Conservation (phyloP, 2,113 vertebrate species). For the Spermophilus dauricus region DNA sequence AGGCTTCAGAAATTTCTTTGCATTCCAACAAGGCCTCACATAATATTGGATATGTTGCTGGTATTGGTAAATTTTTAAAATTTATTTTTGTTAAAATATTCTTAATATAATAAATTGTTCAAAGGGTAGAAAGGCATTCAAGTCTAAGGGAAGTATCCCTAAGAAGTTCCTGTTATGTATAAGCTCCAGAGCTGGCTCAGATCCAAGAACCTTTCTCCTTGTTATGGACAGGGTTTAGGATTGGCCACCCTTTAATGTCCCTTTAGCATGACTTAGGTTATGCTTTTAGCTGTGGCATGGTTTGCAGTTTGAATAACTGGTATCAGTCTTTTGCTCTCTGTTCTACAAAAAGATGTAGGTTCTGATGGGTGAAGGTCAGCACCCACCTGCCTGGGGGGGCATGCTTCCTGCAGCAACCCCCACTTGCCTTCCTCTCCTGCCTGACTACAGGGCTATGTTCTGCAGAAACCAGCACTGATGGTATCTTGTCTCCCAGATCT, state of each 20-base stretch:
- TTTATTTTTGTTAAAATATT: background rate
- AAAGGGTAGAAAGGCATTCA: background rate
- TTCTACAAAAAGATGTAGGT: background rate
- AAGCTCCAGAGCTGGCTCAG: background rate
- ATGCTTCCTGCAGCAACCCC: slow-evolving; percentile 7
- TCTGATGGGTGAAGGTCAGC: background rate
- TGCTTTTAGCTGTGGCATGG: background rate
- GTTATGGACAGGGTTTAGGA: background rate
- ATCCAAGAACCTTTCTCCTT: background rate
- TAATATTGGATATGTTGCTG: background rate
- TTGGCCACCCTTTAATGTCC: background rate
- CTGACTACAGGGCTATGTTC: background rate
- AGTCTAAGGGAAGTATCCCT: background rate
- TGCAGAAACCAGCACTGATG: slow-evolving; percentile 72
- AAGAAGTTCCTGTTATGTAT: background rate
- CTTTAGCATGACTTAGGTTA: background rate
- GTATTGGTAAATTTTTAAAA: background rate
- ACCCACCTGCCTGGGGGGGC: background rate
- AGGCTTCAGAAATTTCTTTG: background rate
- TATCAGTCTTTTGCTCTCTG: background rate
- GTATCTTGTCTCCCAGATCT: slow-evolving; percentile 81
- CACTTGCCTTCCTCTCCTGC: background rate
- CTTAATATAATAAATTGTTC: slow-evolving; percentile 48
- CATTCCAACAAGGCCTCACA: background rate
- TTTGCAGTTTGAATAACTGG: background rate